Base-by-base conservation (phyloP, 2,113 vertebrate genomes). In the Hippopotamus amphibius region DNA sequence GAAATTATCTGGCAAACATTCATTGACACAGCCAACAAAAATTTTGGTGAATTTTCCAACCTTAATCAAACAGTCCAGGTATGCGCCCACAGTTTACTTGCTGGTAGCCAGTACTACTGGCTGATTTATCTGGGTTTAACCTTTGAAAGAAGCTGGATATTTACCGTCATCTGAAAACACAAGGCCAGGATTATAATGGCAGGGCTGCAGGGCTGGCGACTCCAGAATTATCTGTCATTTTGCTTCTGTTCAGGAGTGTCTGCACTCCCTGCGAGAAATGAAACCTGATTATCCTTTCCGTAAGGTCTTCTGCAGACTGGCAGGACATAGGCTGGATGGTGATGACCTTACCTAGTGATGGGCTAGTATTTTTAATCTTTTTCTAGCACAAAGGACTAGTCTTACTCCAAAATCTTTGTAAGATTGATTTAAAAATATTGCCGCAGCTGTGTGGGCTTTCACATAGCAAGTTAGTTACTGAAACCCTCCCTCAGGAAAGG, bases 31-130 rank as follows among this genome's bases (percentile, higher is more conserved):
- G 97, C 97, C 77, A 46, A 1, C 24, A 91, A 41, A 26, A 46
- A 98, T 66, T 98, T 98, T 66, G 48, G 48, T 0, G 91, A 90
- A 21, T 98, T 97, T 79, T 37, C 63, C 59, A 89, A 92, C 76
- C 98, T 99, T 21, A 26, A 93, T 74, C 97, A 92, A 71, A 65
- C 2, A 13, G 77, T 88, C 57, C 98, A 98, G 97, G 97, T 98
- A 90, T 95, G 94, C 4, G 0, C 17, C 19, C 50, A 3, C 30
- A 9, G 59, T 16, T 72, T 19, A 1, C 33, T 10, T 46, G 69
- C 80, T 1, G 7, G n/a, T 43, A n/a, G 2, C 37, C 48, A 2
- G 68, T 19, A 6, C 41, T 6, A 2, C 43, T 22, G 24, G 22
- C 74, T 17, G 3, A 30, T 19, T 16, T 22, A 7, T 24, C 16